Evolutionary conservation across 2,888 invertebrate genomes (phyloP).

Genomic region (Spodoptera littoralis): DNA sequence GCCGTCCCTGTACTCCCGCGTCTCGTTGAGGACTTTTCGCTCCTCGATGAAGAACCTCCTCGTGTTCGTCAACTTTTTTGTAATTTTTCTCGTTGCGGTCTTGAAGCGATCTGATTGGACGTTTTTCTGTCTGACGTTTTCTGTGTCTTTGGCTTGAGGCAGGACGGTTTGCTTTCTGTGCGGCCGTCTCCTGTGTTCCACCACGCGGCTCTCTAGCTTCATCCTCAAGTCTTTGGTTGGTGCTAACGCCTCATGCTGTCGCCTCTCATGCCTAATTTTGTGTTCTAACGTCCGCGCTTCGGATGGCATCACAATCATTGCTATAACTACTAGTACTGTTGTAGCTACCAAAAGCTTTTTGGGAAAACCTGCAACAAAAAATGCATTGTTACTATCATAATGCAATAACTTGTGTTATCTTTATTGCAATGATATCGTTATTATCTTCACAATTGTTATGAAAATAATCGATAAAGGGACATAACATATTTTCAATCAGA

Average conservation of each 20-base stretch:
- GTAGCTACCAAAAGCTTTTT: slow-evolving; percentile 87
- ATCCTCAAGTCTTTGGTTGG: slow-evolving; percentile 68
- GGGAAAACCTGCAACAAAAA: slow-evolving; percentile 84
- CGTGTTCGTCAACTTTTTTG: slow-evolving; percentile 77
- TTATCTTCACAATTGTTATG: slow-evolving; percentile 42
- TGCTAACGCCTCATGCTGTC: slow-evolving; percentile 66
- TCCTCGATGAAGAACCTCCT: slow-evolving; percentile 76
- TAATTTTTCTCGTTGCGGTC: slow-evolving; percentile 76
- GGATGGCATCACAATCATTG: slow-evolving; percentile 80
- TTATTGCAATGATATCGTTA: slow-evolving; percentile 17
- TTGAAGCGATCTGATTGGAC: slow-evolving; percentile 71
- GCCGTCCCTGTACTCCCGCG: slow-evolving; percentile 76
- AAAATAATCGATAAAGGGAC: slow-evolving; percentile 50
- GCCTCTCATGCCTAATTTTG: slow-evolving; percentile 75
- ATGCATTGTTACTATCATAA: slow-evolving; percentile 16
- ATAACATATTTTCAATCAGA: slow-evolving; percentile 32
- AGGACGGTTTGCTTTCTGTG: slow-evolving; percentile 63
- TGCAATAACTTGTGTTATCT: slow-evolving; percentile 16
- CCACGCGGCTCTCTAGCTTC: slow-evolving; percentile 53
- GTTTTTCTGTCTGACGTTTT: slow-evolving; percentile 66
- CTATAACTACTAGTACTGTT: slow-evolving; percentile 80
- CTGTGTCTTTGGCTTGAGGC: slow-evolving; percentile 73
- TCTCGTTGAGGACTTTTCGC: slow-evolving; percentile 72
- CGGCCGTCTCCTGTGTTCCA: slow-evolving; percentile 62
- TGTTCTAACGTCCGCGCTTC: slow-evolving; percentile 77